Base-by-base conservation (phyloP, 2,113 vertebrate genomes). In the Saguinus midas region DNA sequence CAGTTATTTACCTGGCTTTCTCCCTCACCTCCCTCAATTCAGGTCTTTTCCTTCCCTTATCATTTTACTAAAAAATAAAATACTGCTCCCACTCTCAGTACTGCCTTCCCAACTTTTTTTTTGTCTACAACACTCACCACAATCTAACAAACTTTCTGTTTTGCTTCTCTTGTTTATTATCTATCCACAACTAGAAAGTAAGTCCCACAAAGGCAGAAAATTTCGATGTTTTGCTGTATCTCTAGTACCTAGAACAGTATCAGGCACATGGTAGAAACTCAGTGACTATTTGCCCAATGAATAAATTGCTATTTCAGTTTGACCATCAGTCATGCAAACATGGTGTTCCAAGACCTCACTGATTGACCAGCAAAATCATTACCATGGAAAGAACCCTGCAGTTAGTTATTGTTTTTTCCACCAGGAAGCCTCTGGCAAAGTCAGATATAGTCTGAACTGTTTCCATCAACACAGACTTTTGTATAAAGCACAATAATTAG, bases 351-450 rank as follows among this genome's bases (percentile, higher is more conserved):
- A 96, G 94, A 85, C 68, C 48, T 95, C 87, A 81, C 79, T 84
- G 73, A 97, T 55, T 91, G 97, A 96, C 91, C 96, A 93, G 87
- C 97, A 98, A 97, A 98, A 96, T 88, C 95, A 96, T 96, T 96
- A 97, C 86, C 94, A 90, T 52, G 90, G 98, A 95, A 97, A 97
- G 90, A 96, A 97, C 61, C 91, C 90, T 98, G 78, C 86, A 79
- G 94, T 96, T 98, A 96, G 84, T 83, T 93, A 90, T 78, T 98
- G 98, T 95, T 97, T 97, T 96, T 97, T 97, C 95, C 97, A 97
- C 97, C 93, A 97, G 97, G 96, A 93, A 98, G 97, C 89, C 90
- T 97, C 94, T 97, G 93, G 95, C 96, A 97, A 97, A 97, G 95
- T 96, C 97, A 97, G 79, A 96, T 89, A 94, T 8, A 81, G 92